These are phyloP conservation scores for Myotis lucifugus DNA, from an alignment of 2,113 vertebrate genomes.

Conservation along the genomic window DNA sequence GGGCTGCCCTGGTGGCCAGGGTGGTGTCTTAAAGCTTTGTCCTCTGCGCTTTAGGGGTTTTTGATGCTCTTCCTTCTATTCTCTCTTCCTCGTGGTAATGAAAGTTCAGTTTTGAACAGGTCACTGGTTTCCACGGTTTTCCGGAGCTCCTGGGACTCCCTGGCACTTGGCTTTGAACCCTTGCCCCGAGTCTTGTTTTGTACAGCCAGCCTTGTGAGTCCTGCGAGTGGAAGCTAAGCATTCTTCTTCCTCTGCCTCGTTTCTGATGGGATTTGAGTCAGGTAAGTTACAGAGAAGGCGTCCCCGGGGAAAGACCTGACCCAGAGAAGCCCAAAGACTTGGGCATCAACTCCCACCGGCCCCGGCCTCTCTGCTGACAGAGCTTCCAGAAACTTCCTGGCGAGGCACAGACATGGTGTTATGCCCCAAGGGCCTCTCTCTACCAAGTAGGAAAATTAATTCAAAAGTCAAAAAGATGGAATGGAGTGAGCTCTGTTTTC, in stretches of 20 bases:
- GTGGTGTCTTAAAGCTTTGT: not conserved
- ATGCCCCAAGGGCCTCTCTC: constrained; percentile 70
- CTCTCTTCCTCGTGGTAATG: not conserved
- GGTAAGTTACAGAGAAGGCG: not conserved
- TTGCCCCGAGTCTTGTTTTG: accelerated
- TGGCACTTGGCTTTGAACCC: not conserved
- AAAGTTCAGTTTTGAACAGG: not conserved
- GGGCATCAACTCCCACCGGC: not conserved
- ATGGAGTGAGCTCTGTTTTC: not conserved
- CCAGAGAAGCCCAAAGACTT: not conserved
- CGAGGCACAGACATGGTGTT: constrained; percentile 58
- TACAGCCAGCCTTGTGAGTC: accelerated
- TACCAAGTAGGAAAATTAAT: constrained; percentile 80
- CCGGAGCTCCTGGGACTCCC: not conserved
- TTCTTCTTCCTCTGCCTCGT: not conserved
- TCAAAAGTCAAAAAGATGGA: constrained; percentile 50
- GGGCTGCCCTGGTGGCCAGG: not conserved
- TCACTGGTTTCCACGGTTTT: constrained; percentile 22
- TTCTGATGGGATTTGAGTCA: not conserved
- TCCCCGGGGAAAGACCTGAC: not conserved
- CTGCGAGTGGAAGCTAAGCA: accelerated
- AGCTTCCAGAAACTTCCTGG: constrained; percentile 47
- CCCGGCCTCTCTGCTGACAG: constrained; percentile 19
- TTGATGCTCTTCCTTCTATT: not conserved
- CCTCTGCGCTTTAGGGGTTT: not conserved